phyloP scores from a whole-genome alignment of 35 echinoderm and acorn worm genomes.

The Eucidaris tribuloides region DNA sequence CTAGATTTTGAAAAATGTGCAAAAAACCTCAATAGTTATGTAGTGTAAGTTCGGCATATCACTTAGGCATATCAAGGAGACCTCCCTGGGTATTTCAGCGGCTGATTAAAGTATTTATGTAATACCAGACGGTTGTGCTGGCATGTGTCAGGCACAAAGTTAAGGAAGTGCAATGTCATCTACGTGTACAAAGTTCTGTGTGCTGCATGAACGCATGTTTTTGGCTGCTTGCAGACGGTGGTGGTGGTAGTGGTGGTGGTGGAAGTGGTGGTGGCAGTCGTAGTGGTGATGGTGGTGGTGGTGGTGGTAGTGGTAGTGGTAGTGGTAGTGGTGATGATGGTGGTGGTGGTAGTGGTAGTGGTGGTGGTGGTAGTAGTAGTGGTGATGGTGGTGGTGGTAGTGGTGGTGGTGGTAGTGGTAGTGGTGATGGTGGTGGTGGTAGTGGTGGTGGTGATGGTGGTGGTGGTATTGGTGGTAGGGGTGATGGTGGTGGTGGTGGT shows the following conservation, averaged over 20 bases:
- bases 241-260: not conserved
- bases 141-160: too few species aligned
- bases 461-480: not conserved
- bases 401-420: not conserved
- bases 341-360: not conserved
- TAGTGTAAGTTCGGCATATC: too few species aligned
- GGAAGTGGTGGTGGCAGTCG: not conserved
- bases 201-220: too few species aligned
- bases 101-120: too few species aligned
- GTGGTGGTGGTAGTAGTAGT: not conserved
- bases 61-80: too few species aligned
- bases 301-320: not conserved
- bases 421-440: not conserved
- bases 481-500: not conserved
- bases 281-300: not conserved
- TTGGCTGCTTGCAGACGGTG: too few species aligned
- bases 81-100: too few species aligned
- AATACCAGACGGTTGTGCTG: too few species aligned
- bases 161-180: too few species aligned
- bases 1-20: too few species aligned
- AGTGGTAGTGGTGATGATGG: not conserved
- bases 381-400: not conserved
- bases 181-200: too few species aligned
- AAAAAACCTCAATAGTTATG: too few species aligned
- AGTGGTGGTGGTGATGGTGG: not conserved